Percentiles rank a stretch among this genome's conserved stretches.
phyloP scores from a whole-genome alignment of 2,888 invertebrate genomes.

The Scelioninae gen. 2 region DNA sequence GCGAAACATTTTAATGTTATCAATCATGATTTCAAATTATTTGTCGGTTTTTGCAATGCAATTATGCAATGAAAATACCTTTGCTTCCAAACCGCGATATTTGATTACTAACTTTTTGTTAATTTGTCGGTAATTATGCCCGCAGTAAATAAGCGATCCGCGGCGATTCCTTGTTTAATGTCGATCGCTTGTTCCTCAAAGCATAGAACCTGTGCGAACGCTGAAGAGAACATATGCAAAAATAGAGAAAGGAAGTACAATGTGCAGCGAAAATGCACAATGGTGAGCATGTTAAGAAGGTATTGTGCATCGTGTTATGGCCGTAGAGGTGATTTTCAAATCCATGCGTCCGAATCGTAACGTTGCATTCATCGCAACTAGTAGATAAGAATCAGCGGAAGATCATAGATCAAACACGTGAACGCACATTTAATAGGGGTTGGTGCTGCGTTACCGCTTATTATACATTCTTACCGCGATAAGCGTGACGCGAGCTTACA shows the following conservation, averaged over 20 bases:
- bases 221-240: constrained; percentile 25
- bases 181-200: neutral
- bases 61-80: too few relatives aligned
- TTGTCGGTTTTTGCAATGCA: too few relatives aligned
- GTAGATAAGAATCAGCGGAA: constrained; percentile 65
- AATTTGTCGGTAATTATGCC: too few relatives aligned
- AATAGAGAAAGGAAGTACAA: constrained; percentile 31
- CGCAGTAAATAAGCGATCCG: too few relatives aligned
- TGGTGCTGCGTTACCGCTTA: constrained; percentile 71
- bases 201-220: constrained; percentile 17
- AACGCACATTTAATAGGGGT: constrained; percentile 69
- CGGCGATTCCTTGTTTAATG: too few relatives aligned
- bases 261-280: constrained; percentile 30
- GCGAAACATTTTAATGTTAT: too few relatives aligned
- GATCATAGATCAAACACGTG: constrained; percentile 74
- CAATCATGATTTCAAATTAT: too few relatives aligned
- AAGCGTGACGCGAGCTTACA: constrained; percentile 65
- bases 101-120: too few relatives aligned
- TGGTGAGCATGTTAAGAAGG: constrained; percentile 31
- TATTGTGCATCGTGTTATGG: constrained; percentile 45
- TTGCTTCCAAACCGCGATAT: too few relatives aligned
- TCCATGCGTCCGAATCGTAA: constrained; percentile 51
- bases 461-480: constrained; percentile 74
- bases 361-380: constrained; percentile 58
- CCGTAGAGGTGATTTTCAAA: constrained; percentile 50